Evolutionary conservation across 2,888 invertebrate species (phyloP), one percentile per base, ranked within the genome.

Genomic region (Spodoptera littoralis): DNA sequence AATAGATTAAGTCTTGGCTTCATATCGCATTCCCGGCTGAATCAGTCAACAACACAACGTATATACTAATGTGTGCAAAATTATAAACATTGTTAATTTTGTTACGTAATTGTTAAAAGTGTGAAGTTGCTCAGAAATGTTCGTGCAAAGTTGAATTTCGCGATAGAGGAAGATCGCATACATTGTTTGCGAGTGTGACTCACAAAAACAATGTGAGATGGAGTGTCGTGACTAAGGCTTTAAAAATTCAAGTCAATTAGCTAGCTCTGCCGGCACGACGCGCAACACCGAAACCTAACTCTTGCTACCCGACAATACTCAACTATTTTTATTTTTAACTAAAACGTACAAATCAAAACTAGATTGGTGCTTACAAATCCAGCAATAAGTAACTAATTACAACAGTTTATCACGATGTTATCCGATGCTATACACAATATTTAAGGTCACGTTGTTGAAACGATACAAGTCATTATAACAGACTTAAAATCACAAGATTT

Each of bases 171-270:
- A 70, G 76, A 79, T 70, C 77, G 80, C 76, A 73, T 73, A 85
- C 84, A 85, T 86, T 87, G 85, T 88, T 84, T 80, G 83, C 70
- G 68, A 83, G 81, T 81, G 84, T 93, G 92, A 93, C 80, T 93
- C 93, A 93, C 86, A 86, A 85, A 85, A 83, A 87, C 83, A 84
- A 83, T 79, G 81, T 82, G 86, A 90, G 86, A 85, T 87, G 84
- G 81, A 73, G 77, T 81, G 70, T 80, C 84, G 88, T 92, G 93
- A 94, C 92, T 93, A 92, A 94, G 88, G 80, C 84, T 88, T 90
- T 87, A 92, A 92, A 92, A 90, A 92, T 92, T 90, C 88, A 88
- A 87, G 83, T 86, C 90, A 91, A 90, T 92, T 92, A 91, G 86
- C 84, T 86, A 83, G 83, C 80, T 81, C 80, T 81, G 60, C 54